Conservation (phyloP, 2,797 vertebrate species). For the Coendou prehensilis region DNA sequence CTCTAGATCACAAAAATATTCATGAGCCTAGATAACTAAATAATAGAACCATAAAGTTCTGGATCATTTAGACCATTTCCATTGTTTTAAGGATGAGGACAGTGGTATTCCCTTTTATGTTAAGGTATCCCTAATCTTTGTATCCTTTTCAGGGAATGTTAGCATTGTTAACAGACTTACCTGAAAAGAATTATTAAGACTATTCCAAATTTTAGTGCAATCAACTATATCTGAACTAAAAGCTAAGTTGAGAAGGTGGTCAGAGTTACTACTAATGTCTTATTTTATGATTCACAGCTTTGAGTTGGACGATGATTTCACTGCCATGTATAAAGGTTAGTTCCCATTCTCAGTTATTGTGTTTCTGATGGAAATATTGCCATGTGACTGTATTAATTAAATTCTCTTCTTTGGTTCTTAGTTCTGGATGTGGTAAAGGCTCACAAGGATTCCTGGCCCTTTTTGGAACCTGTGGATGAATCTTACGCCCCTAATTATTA, state of each 20-base stretch:
- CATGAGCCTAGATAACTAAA: not conserved
- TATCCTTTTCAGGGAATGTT: not conserved
- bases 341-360: slow-evolving; percentile 12
- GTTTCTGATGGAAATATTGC: not conserved
- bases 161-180: not conserved
- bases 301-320: slow-evolving; percentile 98
- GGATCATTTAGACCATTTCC: not conserved
- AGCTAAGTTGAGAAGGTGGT: not conserved
- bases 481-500: slow-evolving; percentile 99
- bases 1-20: not conserved
- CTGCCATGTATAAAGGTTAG: slow-evolving; percentile 98
- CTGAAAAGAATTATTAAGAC: not conserved
- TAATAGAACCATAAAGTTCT: slow-evolving; percentile 5
- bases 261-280: slow-evolving; percentile 75
- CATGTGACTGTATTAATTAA: not conserved
- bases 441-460: slow-evolving; percentile 99
- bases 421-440: slow-evolving; percentile 97
- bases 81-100: not conserved
- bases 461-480: slow-evolving; percentile 98
- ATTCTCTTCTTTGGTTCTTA: slow-evolving; percentile 81
- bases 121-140: not conserved
- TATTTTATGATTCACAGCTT: slow-evolving; percentile 91
- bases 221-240: not conserved
- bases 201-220: not conserved
- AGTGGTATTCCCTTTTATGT: not conserved